Conservation (phyloP, 2,113 vertebrate genomes). For the Zeus faber region DNA sequence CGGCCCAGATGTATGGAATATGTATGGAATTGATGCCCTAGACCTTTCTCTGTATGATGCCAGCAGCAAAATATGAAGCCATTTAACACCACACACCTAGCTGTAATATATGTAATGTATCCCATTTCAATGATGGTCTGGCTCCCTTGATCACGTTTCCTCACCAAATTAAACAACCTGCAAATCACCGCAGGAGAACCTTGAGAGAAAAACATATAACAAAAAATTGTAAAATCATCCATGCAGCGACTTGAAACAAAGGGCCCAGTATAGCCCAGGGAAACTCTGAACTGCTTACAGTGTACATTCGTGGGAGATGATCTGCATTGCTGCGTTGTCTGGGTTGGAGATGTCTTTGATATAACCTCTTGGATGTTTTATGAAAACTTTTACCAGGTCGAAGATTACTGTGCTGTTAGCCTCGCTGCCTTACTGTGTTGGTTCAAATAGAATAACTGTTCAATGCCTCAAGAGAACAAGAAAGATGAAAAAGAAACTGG, state of each 20-base stretch:
- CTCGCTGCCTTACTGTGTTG: conserved; percentile 2
- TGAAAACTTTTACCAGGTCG: conserved; percentile 34
- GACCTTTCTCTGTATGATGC: too few relatives aligned
- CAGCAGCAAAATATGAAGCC: too few relatives aligned
- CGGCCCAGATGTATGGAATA: too few relatives aligned
- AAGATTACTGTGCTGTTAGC: conserved; percentile 24
- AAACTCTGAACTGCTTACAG: conserved; percentile 37
- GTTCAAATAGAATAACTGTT: neutral
- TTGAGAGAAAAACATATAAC: conserved; percentile 14
- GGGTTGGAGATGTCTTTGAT: conserved; percentile 41
- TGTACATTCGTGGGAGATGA: conserved; percentile 49
- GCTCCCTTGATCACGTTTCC: conserved; percentile 20
- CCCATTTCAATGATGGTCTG: neutral
- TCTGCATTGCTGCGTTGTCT: conserved; percentile 32
- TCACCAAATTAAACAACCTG: conserved; percentile 49
- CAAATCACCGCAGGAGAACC: conserved; percentile 34
- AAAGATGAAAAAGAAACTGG: neutral
- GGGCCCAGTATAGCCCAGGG: conserved; percentile 45
- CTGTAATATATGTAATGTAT: neutral
- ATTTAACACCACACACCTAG: neutral
- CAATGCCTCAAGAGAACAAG: neutral
- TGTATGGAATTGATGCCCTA: too few relatives aligned
- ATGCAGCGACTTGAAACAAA: conserved; percentile 36
- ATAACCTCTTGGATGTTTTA: conserved; percentile 26
- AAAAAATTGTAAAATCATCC: conserved; percentile 7